These are phyloP conservation scores for Notolepis coatsorum DNA, from an alignment of 2,797 vertebrate genomes.

Conservation along the genomic window DNA sequence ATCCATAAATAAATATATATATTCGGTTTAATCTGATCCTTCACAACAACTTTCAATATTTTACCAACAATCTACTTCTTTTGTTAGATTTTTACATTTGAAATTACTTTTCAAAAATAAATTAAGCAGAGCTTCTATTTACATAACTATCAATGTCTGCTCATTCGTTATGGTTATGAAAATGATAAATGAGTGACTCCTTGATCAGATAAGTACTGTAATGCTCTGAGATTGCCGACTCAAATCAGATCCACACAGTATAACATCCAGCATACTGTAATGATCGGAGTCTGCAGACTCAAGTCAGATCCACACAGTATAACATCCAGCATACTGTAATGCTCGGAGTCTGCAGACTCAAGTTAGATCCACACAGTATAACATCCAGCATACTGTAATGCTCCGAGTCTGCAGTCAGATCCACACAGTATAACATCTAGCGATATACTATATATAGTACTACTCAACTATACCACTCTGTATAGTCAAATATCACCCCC, in stretches of 20 bases:
- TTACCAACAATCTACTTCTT: too few species aligned
- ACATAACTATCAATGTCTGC: background rate
- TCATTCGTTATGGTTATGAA: background rate
- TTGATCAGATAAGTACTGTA: background rate
- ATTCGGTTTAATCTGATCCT: too few species aligned
- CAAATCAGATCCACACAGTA: background rate
- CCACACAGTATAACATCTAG: background rate
- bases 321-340: too few species aligned
- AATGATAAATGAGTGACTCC: background rate
- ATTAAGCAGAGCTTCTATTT: too few species aligned
- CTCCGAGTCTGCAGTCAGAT: background rate
- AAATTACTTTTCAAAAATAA: too few species aligned
- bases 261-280: too few species aligned
- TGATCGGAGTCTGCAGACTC: background rate
- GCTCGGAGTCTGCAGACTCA: background rate
- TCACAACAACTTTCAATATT: too few species aligned
- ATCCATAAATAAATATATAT: too few species aligned
- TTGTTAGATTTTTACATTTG: too few species aligned
- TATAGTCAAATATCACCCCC: conserved; percentile 23
- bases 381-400: too few species aligned
- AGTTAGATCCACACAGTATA: background rate
- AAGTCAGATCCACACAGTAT: background rate
- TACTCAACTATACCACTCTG: too few species aligned
- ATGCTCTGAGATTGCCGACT: background rate
- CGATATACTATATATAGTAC: too few species aligned